Evolutionary conservation across 2,797 vertebrate species (phyloP).

Genomic region (Pseudotriccus pelzelni): DNA sequence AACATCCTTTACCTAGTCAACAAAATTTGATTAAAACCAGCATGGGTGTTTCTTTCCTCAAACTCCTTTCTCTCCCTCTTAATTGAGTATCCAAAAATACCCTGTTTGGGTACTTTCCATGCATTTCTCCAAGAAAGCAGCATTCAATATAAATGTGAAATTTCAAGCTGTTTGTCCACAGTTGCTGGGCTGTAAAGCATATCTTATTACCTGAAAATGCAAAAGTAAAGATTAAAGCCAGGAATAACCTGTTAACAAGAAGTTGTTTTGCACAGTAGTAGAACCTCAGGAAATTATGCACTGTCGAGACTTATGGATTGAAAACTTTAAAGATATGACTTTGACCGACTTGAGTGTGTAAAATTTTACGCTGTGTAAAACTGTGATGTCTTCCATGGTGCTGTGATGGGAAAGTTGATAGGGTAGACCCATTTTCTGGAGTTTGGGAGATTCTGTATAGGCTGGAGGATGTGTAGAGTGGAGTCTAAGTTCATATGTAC

Average conservation of each 20-base stretch:
- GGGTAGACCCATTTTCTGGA: not conserved
- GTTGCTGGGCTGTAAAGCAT: not conserved
- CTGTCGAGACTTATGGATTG: not conserved
- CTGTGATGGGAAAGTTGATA: not conserved
- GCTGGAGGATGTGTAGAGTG: not conserved
- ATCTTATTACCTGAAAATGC: not conserved
- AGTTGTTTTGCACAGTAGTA: not conserved
- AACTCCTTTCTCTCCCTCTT: not conserved
- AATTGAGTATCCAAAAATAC: not conserved
- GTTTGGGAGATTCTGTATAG: not conserved
- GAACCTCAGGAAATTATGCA: not conserved
- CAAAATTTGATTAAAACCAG: conserved; percentile 38
- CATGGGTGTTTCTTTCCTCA: not conserved
- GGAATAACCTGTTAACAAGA: not conserved
- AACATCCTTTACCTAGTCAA: conserved; percentile 29
- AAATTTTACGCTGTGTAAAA: not conserved
- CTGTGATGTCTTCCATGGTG: not conserved
- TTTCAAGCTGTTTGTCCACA: not conserved
- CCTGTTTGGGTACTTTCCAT: not conserved
- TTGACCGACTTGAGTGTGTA: not conserved
- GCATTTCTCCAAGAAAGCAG: not conserved
- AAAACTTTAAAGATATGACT: not conserved
- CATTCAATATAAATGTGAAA: not conserved
- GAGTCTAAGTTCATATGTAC: not conserved
- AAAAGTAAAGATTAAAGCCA: not conserved